A percentile compares a stretch with the other conserved stretches of the same genome.
Evolutionary conservation across 2,888 invertebrate genomes (phyloP).

Genomic region (Lepidocyrtoides sp.): DNA sequence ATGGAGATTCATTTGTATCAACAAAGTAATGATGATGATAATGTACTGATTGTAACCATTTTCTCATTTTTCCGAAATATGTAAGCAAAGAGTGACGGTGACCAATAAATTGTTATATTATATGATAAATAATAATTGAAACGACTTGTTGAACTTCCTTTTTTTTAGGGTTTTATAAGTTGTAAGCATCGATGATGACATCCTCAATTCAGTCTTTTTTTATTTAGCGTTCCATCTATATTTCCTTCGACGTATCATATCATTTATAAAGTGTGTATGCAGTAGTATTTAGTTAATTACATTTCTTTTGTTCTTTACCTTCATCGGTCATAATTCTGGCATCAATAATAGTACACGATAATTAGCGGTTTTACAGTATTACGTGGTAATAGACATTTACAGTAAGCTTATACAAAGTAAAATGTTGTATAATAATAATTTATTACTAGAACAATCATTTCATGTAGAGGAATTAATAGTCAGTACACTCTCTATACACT

Average conservation of each 20-base stretch:
- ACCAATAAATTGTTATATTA: slow-evolving; percentile 53
- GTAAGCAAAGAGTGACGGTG: slow-evolving; percentile 28
- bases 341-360: not conserved
- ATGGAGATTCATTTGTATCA: not conserved
- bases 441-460: not conserved
- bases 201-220: slow-evolving; percentile 74
- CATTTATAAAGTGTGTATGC: not conserved
- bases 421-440: not conserved
- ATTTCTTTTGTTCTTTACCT: not conserved
- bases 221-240: slow-evolving; percentile 72
- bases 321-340: slow-evolving; percentile 14
- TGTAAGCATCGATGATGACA: slow-evolving; percentile 71
- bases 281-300: slow-evolving; percentile 11
- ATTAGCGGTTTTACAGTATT: not conserved
- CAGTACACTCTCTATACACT: not conserved
- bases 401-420: not conserved
- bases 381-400: not conserved
- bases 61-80: not conserved
- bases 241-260: slow-evolving; percentile 48
- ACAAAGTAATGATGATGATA: too few species aligned
- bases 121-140: not conserved
- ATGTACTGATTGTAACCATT: not conserved
- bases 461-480: not conserved
- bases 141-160: not conserved
- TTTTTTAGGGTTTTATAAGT: slow-evolving; percentile 52